phyloP scores from a whole-genome alignment of 2,113 vertebrate genomes.

The Sinocyclocheilus rhinocerous region DNA sequence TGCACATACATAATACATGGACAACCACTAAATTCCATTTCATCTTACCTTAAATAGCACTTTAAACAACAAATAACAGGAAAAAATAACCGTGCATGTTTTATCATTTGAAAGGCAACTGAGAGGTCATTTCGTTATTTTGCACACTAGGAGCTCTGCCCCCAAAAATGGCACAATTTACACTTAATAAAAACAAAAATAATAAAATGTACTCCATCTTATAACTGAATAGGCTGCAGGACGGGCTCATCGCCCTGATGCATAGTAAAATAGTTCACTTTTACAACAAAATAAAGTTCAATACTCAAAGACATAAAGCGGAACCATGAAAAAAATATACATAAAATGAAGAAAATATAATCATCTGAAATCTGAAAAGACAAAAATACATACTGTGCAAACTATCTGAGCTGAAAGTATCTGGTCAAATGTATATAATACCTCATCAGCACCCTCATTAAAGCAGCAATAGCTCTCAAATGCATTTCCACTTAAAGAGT shows the following conservation, averaged over 20 bases:
- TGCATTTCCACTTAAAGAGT: neutral
- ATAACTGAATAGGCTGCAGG: neutral
- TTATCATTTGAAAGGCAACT: neutral
- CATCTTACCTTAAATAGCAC: neutral
- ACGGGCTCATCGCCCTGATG: neutral
- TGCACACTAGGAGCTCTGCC: neutral
- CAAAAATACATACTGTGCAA: neutral
- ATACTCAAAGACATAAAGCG: neutral
- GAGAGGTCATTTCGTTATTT: neutral
- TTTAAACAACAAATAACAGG: neutral
- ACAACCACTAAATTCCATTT: neutral
- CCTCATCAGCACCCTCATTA: neutral
- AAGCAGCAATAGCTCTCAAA: neutral
- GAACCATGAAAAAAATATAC: constrained; percentile 11
- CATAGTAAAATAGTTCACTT: constrained; percentile 10
- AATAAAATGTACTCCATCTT: neutral
- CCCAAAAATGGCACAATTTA: neutral
- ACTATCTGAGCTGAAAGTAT: neutral
- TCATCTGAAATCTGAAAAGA: neutral
- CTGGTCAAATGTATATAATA: neutral
- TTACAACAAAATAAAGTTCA: neutral
- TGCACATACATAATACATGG: neutral
- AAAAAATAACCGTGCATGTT: neutral
- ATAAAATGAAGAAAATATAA: constrained; percentile 10
- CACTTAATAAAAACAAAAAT: neutral